phyloP scores from a whole-genome alignment of 2,113 vertebrate genomes.

The Promerops cafer region DNA sequence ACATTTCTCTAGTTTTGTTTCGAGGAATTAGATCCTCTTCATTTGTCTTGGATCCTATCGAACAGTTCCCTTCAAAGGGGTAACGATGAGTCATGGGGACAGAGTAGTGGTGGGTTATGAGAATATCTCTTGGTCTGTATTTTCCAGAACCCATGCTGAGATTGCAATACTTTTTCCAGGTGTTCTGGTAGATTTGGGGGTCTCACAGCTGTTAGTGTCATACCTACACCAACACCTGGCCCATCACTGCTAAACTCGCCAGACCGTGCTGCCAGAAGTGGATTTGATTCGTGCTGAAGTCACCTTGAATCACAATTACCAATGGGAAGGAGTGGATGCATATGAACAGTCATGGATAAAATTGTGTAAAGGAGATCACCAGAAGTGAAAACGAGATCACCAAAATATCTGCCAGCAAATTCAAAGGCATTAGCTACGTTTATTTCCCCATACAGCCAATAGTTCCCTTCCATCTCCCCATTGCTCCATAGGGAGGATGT shows the following conservation, averaged over 20 bases:
- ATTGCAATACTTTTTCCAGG: background rate
- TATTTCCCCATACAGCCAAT: background rate
- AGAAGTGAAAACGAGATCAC: background rate
- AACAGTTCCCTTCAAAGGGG: background rate
- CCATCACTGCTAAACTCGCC: background rate
- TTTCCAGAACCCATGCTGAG: background rate
- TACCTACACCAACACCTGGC: background rate
- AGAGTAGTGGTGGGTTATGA: background rate
- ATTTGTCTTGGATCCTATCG: background rate
- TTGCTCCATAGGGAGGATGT: background rate
- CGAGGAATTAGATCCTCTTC: background rate
- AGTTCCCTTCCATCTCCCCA: background rate
- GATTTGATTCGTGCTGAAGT: background rate
- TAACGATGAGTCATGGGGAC: background rate
- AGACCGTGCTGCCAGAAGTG: background rate
- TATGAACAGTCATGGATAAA: fast-evolving
- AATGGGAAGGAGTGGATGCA: background rate
- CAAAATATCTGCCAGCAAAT: background rate
- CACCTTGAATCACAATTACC: background rate
- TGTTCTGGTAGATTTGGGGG: background rate
- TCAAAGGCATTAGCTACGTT: background rate
- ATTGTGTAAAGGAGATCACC: background rate
- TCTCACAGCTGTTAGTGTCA: background rate
- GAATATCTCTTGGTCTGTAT: background rate
- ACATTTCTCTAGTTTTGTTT: background rate